Evolutionary conservation across 1,140 invertebrate genomes (phyloP).

Genomic region (Chionoecetes opilio): DNA sequence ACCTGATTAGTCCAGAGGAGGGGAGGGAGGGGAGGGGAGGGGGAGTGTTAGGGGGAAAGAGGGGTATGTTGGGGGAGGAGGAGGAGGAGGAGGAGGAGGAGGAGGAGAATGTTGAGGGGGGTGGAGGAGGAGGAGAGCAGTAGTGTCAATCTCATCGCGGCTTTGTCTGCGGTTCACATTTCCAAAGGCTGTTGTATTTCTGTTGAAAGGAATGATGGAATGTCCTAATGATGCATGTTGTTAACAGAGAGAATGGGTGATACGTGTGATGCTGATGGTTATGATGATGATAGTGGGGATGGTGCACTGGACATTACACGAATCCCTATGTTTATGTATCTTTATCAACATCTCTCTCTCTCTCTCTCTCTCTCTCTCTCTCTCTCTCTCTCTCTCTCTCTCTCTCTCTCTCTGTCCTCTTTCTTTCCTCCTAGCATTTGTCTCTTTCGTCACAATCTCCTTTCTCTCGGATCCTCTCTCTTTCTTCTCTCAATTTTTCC

Average conservation of each 20-base stretch:
- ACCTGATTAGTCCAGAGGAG: no score
- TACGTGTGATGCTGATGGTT: no score
- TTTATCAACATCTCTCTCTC: not conserved
- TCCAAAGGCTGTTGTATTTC: no score
- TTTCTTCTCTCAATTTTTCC: not conserved
- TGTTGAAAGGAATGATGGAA: not conserved
- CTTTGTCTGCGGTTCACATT: not conserved
- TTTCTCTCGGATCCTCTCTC: not conserved
- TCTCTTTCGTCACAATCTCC: no score
- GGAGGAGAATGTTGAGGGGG: no score
- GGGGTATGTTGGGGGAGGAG: no score
- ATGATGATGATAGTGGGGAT: not conserved
- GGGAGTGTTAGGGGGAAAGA: no score
- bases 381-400: constrained; percentile 10
- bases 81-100: no score
- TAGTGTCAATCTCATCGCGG: not conserved
- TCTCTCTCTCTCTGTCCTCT: not conserved
- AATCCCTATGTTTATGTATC: not conserved
- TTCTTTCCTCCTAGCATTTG: no score
- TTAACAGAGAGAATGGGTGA: not conserved
- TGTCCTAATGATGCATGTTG: not conserved
- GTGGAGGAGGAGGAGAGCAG: no score
- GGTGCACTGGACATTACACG: not conserved
- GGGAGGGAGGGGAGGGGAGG: no score
- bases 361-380: constrained; percentile 9